Evolutionary conservation across 2,113 vertebrate genomes (phyloP), one percentile per base, ranked within the genome.

Genomic region (Thunnus thynnus): DNA sequence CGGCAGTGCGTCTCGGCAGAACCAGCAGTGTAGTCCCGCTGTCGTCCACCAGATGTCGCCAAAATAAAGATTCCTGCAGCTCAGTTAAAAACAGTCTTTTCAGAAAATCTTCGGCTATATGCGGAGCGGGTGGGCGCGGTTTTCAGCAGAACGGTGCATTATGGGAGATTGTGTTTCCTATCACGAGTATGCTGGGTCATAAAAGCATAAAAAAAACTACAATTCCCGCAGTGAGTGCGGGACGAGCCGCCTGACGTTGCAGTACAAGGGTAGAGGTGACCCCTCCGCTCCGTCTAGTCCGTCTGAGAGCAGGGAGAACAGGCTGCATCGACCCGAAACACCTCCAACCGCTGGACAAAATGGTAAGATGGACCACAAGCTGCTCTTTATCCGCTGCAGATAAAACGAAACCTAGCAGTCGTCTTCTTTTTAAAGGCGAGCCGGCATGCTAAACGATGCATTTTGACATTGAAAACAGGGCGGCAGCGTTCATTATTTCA

Each of bases 381-480:
- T 9, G 8, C 5, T 6, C 32, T 6, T 36, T 36, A 5, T 36
- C 32, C 7, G 32, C 32, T 36, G 32, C 36, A 41, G 27, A 30
- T 8, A 2, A 41, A 41, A 41, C 7, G 6, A 9, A 41, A 41
- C 36, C 6, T 2, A 9, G 36, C 36, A 9, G 7, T 41, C 8
- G 7, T 41, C 9, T 41, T 41, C 36, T 41, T 6, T 36, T 30
- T 3, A 30, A 30, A 30, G 4, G 2, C 3, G 27, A 30, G 2
- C 27, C 27, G 2, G 27, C 27, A 30, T 3, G 27, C 22, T 22
- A 30, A 30, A 4, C 27, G 5, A 57, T 72, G 30, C 30, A 2
- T 27, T 6, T n/a, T 90, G 80, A 81, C 80, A 72, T 83, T 76
- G 86, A 64, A 41, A 4, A 27, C 3, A 61, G 13, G 46, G 2